Base-by-base conservation (phyloP, 1,140 invertebrate genomes). In the Araneus ventricosus region DNA sequence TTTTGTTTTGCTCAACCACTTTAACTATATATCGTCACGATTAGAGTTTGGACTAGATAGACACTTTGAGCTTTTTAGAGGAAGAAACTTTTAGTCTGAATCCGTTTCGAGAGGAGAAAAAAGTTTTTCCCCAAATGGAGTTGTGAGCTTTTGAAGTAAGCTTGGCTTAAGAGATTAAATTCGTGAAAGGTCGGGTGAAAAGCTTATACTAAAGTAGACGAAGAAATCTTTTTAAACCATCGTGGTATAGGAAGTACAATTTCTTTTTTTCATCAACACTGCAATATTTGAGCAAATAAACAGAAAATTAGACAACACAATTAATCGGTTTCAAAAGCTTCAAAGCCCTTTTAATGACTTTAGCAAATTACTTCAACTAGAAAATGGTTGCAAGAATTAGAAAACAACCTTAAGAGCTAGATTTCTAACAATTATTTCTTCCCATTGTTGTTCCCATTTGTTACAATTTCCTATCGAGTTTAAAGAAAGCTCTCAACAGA, bases 161-260 rank as follows among this genome's bases (percentile, higher is more conserved):
- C 37, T 75, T 45, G 80, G 80, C 80, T 82, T 82, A 82, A 82
- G 80, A 41, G 80, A 82, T 82, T 82, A 82, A 82, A 82, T 52
- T 82, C 80, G 80, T 52, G 80, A 82, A 52, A 82, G 80, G 39
- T 82, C 80, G 80, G 22, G 80, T 45, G 80, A 82, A 82, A 82
- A 52, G 80, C 80, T 82, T 82, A 82, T 41, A 30, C 80, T 27
- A 82, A n/a, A 82, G 24, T 17, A 82, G 80, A 41, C 34, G 79
- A 82, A 82, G 41, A 52, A 52, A 82, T 82, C 80, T 52, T 82
- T 82, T 82, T 41, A 82, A 82, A 82, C 39, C 41, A n/a, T 45
- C n/a, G 27, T 45, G 22, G 80, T 27, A 82, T 82, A 22, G 41
- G 41, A 45, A 45, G 24, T 82, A 4, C 1, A 37, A 6, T 79